phyloP scores from a whole-genome alignment of 2,113 vertebrate genomes.

The Coryphaenoides rupestris region DNA sequence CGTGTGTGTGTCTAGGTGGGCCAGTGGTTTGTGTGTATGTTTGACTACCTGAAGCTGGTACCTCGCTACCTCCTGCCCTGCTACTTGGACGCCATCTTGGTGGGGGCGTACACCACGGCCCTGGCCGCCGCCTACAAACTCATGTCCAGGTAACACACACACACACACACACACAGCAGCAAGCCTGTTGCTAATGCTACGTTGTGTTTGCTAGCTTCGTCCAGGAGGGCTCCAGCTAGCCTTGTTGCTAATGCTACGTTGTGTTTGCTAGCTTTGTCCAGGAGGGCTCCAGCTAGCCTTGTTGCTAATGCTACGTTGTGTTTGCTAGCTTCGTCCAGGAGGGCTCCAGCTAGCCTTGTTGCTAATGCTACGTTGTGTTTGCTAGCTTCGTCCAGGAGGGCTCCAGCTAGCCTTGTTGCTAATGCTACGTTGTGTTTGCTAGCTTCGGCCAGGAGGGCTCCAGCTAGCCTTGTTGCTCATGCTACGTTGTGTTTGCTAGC shows the following conservation, averaged over 20 bases:
- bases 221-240: constrained; percentile 85
- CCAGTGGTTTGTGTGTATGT: constrained; percentile 89
- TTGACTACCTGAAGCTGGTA: constrained; percentile 87
- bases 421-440: no score
- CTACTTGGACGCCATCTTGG: constrained; percentile 93
- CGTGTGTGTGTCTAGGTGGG: constrained; percentile 77
- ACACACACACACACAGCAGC: no score
- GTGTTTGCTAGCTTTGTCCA: constrained; percentile 83
- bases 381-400: constrained; percentile 84
- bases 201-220: constrained; percentile 83
- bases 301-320: no score
- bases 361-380: no score
- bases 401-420: no score
- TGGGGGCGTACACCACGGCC: constrained; percentile 85
- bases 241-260: no score
- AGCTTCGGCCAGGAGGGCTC: constrained; percentile 88
- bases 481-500: no score
- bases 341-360: constrained; percentile 87
- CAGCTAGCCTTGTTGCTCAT: no score
- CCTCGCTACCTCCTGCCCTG: constrained; percentile 94
- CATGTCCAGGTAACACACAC: constrained; percentile 85
- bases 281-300: constrained; percentile 86
- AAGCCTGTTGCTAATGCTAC: no score
- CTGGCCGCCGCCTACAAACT: constrained; percentile 81
- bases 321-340: constrained; percentile 83